Conservation (phyloP, 2,797 vertebrate species). For the Chelmon rostratus region DNA sequence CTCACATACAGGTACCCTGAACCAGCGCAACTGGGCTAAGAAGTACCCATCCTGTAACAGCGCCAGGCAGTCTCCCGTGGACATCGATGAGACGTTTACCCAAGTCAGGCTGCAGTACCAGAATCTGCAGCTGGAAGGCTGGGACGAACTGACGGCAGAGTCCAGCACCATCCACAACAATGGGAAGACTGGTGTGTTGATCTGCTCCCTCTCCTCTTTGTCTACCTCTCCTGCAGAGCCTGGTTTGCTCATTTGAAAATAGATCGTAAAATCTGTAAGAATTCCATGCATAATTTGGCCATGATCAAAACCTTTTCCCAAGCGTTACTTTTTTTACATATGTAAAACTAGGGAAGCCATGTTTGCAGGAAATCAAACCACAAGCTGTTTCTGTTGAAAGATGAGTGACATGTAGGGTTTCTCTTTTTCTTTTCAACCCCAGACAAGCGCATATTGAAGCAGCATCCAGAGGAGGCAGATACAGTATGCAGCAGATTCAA, state of each 20-base stretch:
- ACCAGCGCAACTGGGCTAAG: slow-evolving; percentile 93
- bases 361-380: neutral
- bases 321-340: neutral
- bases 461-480: neutral
- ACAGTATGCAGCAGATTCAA: slow-evolving; percentile 2
- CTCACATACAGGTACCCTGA: slow-evolving; percentile 87
- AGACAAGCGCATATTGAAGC: slow-evolving; percentile 13
- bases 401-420: neutral
- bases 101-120: slow-evolving; percentile 94
- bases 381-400: neutral
- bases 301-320: neutral
- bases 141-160: slow-evolving; percentile 78
- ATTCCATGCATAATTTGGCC: neutral
- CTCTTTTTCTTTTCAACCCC: neutral
- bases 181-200: slow-evolving; percentile 92
- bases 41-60: slow-evolving; percentile 93
- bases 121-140: slow-evolving; percentile 92
- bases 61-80: slow-evolving; percentile 94
- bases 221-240: neutral
- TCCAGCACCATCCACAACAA: slow-evolving; percentile 91
- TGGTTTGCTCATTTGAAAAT: neutral
- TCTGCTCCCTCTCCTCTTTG: no score
- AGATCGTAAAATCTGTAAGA: neutral
- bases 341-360: neutral
- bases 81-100: slow-evolving; percentile 94